Evolutionary conservation across 1,140 invertebrate species (phyloP).

Genomic region (Scaptomyza graminum): DNA sequence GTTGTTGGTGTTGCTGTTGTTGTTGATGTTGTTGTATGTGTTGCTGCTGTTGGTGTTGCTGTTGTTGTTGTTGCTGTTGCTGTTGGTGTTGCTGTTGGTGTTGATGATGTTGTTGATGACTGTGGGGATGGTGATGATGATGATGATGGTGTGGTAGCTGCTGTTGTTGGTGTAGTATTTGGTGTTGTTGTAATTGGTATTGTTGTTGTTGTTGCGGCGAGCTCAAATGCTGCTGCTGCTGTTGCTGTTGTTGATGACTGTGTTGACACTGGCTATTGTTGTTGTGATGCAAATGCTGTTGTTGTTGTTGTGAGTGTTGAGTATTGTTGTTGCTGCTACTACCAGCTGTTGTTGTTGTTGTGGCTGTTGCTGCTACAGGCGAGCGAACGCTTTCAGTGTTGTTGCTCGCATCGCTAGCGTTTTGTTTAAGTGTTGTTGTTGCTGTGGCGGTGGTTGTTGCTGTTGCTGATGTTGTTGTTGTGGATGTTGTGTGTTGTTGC

Average conservation of each 20-base stretch:
- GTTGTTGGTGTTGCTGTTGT: constrained; percentile 55
- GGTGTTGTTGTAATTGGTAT: constrained; percentile 77
- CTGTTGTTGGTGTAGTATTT: constrained; percentile 83
- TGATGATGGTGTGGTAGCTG: constrained; percentile 72
- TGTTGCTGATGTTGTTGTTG: constrained; percentile 74
- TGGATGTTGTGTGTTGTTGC: constrained; percentile 67
- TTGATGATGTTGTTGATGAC: constrained; percentile 74
- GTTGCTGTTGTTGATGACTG: constrained; percentile 59
- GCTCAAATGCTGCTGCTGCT: constrained; percentile 73
- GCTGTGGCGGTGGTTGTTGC: constrained; percentile 57
- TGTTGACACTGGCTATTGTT: constrained; percentile 79
- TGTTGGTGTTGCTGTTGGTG: constrained; percentile 33
- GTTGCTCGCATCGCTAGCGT: constrained; percentile 38
- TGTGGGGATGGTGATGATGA: constrained; percentile 74
- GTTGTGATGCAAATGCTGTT: constrained; percentile 71
- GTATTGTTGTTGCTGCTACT: constrained; percentile 55
- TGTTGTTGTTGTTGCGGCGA: constrained; percentile 77
- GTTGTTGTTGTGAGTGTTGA: constrained; percentile 56
- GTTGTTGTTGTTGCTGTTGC: constrained; percentile 59
- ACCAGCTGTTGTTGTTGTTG: constrained; percentile 45
- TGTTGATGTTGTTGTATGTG: constrained; percentile 66
- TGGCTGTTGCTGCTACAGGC: constrained; percentile 41
- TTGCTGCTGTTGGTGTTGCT: constrained; percentile 67
- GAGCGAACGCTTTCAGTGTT: constrained; percentile 66
- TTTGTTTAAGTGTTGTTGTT: constrained; percentile 64